A percentile compares a stretch with the other conserved stretches of the same genome.
These are phyloP conservation scores for Onychostruthus taczanowskii DNA, from an alignment of 2,113 vertebrate species.

Conservation along the genomic window DNA sequence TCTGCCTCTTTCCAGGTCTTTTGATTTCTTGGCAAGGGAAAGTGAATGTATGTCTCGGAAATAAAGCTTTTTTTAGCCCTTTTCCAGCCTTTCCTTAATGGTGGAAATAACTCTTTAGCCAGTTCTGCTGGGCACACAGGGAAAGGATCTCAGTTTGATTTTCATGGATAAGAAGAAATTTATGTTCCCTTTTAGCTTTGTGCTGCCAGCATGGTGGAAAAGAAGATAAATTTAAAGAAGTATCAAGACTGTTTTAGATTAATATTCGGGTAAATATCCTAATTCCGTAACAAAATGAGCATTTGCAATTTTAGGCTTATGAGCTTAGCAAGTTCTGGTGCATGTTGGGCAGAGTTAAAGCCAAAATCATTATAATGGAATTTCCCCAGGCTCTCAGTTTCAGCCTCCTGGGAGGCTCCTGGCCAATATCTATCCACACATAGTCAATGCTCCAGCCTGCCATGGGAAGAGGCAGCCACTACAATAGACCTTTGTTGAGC, in stretches of 20 bases:
- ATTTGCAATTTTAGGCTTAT: background rate
- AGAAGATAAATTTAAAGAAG: background rate
- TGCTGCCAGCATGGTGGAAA: background rate
- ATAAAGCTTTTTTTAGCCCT: background rate
- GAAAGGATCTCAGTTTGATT: background rate
- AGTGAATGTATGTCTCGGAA: background rate
- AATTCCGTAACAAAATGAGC: background rate
- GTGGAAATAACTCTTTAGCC: background rate
- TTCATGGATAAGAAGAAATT: background rate
- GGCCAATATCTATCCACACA: background rate
- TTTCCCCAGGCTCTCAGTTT: background rate
- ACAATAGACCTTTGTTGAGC: slow-evolving; percentile 26
- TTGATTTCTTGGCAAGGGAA: background rate
- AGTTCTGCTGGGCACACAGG: background rate
- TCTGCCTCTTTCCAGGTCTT: background rate
- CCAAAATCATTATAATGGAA: background rate
- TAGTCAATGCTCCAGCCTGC: background rate
- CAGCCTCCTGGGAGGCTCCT: background rate
- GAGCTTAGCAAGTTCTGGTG: background rate
- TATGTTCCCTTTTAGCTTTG: background rate
- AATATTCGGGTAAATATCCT: background rate
- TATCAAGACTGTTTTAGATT: background rate
- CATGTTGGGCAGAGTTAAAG: background rate
- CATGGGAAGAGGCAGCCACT: background rate
- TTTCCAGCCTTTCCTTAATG: background rate